Base-by-base conservation (phyloP, 2,888 invertebrate genomes). In the Apodemia duryi region DNA sequence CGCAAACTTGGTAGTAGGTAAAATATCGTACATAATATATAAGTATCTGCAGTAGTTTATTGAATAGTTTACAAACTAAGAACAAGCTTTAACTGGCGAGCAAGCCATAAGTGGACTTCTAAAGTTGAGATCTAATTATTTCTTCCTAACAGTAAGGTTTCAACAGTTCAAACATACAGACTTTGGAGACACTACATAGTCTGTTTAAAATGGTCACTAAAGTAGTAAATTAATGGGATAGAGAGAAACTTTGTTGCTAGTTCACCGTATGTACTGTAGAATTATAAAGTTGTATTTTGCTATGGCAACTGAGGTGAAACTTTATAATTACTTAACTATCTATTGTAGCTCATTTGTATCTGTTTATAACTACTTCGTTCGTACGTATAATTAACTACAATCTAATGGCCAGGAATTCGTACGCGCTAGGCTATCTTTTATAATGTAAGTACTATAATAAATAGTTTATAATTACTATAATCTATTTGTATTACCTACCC, bases 131-230 rank as follows among this genome's bases (percentile, higher is more conserved):
- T 62, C 28, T 21, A 62, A 62, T 62, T 62, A 46, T 49, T 62
- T 46, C n/a, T 41, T 62, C 43, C 43, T 49, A 62, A 43, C 49
- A 49, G 46, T 46, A 46, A 46, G 29, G 62, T 46, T 62, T 46
- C 62, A 29, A 62, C 46, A 62, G 49, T 62, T 28, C 29, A 43
- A 46, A 62, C 62, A 32, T 38, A 32, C 57, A 57, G 57, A 35
- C 57, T 57, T 57, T 13, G 52, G 57, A 57, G 57, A 57, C 11
- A 54, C 29, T 29, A 32, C 57, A 29, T 57, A 57, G 32, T 57
- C 57, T 35, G 35, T 32, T 32, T 32, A 57, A 57, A 57, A 57
- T 28, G 57, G 57, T 57, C 57, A 57, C 57, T 57, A 57, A 57
- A 57, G 32, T 32, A 57, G 57, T 32, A 32, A 57, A 54, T 54